Evolutionary conservation across 1,140 invertebrate species (phyloP).

Genomic region (Drosophila mojavensis): DNA sequence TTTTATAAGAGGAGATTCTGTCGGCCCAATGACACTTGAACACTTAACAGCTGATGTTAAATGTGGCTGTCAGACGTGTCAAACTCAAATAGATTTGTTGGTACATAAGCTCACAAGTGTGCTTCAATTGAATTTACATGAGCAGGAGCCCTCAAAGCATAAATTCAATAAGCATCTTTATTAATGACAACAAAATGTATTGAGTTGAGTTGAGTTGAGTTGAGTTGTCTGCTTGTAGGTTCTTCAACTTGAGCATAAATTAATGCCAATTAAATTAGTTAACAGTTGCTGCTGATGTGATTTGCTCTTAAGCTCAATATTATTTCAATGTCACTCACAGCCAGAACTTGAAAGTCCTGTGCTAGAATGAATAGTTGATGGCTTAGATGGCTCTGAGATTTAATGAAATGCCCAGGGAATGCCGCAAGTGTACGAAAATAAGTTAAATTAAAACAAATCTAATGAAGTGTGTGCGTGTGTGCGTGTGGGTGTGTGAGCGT

Average conservation of each 20-base stretch:
- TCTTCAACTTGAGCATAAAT: conserved; percentile 17
- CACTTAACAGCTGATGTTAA: conserved; percentile 11
- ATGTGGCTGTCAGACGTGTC: neutral
- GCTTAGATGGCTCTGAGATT: conserved; percentile 39
- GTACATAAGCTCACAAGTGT: no score
- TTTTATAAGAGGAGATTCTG: no score
- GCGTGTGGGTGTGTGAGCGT: neutral
- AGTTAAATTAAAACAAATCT: conserved; percentile 73
- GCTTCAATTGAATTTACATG: neutral
- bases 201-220: neutral
- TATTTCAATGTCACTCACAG: conserved; percentile 24
- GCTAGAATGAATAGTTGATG: neutral
- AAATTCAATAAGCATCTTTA: conserved; percentile 9
- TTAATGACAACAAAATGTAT: conserved; percentile 11
- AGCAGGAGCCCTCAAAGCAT: neutral
- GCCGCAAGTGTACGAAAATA: conserved; percentile 46
- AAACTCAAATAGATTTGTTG: conserved; percentile 8
- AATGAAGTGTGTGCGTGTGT: conserved; percentile 54
- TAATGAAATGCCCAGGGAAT: conserved; percentile 50
- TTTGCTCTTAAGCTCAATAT: conserved; percentile 24
- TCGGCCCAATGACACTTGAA: neutral
- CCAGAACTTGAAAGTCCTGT: conserved; percentile 21
- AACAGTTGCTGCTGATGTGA: neutral
- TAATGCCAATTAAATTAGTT: conserved; percentile 25
- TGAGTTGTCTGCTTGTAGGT: conserved; percentile 9